Conservation (phyloP, 2,888 invertebrate genomes). For the Drosophila yooni region DNA sequence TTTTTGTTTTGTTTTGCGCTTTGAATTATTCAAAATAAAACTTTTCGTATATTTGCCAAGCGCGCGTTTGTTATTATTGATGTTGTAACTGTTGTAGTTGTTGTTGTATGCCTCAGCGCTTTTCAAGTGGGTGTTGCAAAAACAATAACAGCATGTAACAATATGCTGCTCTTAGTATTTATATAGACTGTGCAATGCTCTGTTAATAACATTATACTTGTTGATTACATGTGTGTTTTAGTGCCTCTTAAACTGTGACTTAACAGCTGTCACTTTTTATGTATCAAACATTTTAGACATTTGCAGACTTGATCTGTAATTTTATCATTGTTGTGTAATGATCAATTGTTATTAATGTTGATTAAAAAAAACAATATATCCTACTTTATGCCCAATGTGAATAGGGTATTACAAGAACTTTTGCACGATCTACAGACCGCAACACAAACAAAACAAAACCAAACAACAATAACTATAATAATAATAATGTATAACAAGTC, state of each 20-base stretch:
- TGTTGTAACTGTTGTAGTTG: conserved; percentile 47
- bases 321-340: neutral
- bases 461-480: conserved; percentile 18
- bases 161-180: neutral
- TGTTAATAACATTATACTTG: conserved; percentile 3
- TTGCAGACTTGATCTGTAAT: neutral
- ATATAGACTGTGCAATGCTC: neutral
- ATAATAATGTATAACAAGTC: conserved; percentile 67
- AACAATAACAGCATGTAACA: conserved; percentile 29
- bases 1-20: conserved; percentile 55
- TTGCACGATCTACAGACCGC: conserved; percentile 67
- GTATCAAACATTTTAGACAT: neutral
- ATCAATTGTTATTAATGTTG: neutral
- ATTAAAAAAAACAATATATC: neutral
- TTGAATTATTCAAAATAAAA: conserved; percentile 78
- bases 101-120: conserved; percentile 68
- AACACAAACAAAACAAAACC: conserved; percentile 40
- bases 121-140: conserved; percentile 70
- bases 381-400: neutral
- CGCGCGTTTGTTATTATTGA: conserved; percentile 25
- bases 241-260: neutral
- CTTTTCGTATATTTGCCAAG: conserved; percentile 69
- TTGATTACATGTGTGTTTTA: neutral
- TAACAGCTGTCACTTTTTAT: neutral
- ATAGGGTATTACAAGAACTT: conserved; percentile 41